A percentile compares a stretch with the other conserved stretches of the same genome.
These are phyloP conservation scores for Zosterops japonicus DNA, from an alignment of 2,113 vertebrate species.

Conservation along the genomic window DNA sequence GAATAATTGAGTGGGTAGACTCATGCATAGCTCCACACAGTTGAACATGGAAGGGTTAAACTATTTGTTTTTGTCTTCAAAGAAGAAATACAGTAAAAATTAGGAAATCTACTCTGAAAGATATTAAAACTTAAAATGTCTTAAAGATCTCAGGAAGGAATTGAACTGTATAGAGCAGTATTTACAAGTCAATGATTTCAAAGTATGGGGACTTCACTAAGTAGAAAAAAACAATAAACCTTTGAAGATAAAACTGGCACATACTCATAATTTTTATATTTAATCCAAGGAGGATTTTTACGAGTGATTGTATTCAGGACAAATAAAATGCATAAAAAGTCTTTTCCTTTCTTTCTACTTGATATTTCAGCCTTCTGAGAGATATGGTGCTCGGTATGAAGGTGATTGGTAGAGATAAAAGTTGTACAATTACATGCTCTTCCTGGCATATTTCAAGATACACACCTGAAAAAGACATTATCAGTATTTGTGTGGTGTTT, in stretches of 20 bases:
- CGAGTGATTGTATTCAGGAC: not conserved
- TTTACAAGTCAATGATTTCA: not conserved
- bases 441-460: not conserved
- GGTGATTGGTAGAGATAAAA: not conserved
- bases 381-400: not conserved
- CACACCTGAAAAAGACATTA: not conserved
- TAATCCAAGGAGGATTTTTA: not conserved
- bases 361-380: not conserved
- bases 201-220: not conserved
- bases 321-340: not conserved
- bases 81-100: not conserved
- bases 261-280: not conserved
- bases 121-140: not conserved
- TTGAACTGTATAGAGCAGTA: not conserved
- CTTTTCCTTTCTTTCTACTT: not conserved
- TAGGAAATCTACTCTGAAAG: not conserved
- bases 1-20: not conserved
- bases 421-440: not conserved
- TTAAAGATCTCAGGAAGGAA: not conserved
- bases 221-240: not conserved
- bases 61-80: not conserved
- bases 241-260: not conserved
- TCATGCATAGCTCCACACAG: not conserved
- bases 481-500: not conserved
- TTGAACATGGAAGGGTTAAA: not conserved